These are phyloP conservation scores for Prosopocoilus inquinatus DNA, from an alignment of 2,888 invertebrate species.

Conservation along the genomic window DNA sequence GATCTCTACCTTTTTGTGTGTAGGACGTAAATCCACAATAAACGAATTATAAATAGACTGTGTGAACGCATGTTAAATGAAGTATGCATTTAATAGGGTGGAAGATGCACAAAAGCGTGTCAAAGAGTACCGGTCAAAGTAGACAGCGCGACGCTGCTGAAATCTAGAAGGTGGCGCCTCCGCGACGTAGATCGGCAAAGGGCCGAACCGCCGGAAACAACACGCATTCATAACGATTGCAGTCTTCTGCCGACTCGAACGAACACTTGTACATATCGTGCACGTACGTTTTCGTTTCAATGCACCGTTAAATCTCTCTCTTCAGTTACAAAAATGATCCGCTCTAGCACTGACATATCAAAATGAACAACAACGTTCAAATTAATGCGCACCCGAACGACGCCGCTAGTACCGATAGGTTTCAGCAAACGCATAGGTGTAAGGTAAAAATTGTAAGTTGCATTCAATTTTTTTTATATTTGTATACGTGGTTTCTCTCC, in stretches of 20 bases:
- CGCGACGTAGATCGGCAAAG: slow-evolving; percentile 27
- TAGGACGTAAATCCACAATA: slow-evolving; percentile 12
- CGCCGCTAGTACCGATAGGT: slow-evolving; percentile 20
- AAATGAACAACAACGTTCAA: background rate
- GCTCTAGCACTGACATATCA: background rate
- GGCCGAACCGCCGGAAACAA: slow-evolving; percentile 23
- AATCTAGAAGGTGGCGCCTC: slow-evolving; percentile 26
- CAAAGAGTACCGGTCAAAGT: slow-evolving; percentile 7
- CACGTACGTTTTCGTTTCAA: slow-evolving; percentile 12
- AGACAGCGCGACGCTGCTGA: slow-evolving; percentile 28
- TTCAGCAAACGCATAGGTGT: slow-evolving; percentile 33
- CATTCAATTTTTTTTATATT: slow-evolving; percentile 8
- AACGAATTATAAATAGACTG: slow-evolving; percentile 11
- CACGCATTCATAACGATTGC: slow-evolving; percentile 29
- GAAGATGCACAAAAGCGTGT: background rate
- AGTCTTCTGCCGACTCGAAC: slow-evolving; percentile 14
- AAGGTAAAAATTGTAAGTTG: slow-evolving; percentile 37
- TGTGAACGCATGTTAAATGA: slow-evolving; percentile 19
- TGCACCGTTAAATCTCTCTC: slow-evolving; percentile 5
- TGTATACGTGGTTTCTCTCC: slow-evolving; percentile 2
- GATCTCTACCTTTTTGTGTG: background rate
- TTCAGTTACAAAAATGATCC: background rate
- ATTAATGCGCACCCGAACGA: slow-evolving; percentile 1
- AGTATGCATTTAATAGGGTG: slow-evolving; percentile 14
- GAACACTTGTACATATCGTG: slow-evolving; percentile 24